Base-by-base conservation (phyloP, 2,113 vertebrate species). In the Tetrao urogallus region DNA sequence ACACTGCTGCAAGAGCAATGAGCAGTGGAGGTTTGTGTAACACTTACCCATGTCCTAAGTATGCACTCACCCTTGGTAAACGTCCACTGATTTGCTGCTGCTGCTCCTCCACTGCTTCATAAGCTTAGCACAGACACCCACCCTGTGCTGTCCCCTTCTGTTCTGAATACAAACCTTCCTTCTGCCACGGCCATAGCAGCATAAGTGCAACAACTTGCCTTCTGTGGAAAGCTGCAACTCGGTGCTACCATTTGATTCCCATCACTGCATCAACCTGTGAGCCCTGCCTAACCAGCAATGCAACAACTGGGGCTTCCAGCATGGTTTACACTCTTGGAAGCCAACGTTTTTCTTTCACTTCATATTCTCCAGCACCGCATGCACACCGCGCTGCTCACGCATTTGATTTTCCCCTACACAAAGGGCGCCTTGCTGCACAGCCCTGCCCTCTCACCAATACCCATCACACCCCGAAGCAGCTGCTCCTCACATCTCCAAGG, bases 161-260 rank as follows among this genome's bases (percentile, higher is more conserved):
- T 34, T 65, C 88, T 3, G 27, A 36, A 54, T 1, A 7, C n/a
- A 45, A 82, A 93, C 6, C 77, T 70, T 34, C 64, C 80, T 58
- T 52, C 40, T 43, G 30, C 13, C 58, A 50, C 34, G 21, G 45
- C 64, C 40, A 9, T 5, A 30, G 6, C 7, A 4, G 81, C 82
- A 24, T 16, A 12, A 8, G 38, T 0, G 36, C 76, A 24, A 1
- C 8, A 69, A n/a, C 7, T 5, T 13, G 57, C 45, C 63, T 42
- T 65, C 47, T 72, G 70, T 0, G 0, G 14, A 45, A 58, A 45
- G 66, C 18, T 3, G 0, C 50, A 9, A 14, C 19, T 3, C 85
- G 42, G 24, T 0, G 6, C 63, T 47, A 71, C 57, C 11, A 52
- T 40, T 38, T 0, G 38, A 70, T 25, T 32, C 80, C 69, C 87